Percentiles rank a stretch among this genome's conserved stretches.
Conservation (phyloP, 2,113 vertebrate genomes). For the Thunnus thynnus region DNA sequence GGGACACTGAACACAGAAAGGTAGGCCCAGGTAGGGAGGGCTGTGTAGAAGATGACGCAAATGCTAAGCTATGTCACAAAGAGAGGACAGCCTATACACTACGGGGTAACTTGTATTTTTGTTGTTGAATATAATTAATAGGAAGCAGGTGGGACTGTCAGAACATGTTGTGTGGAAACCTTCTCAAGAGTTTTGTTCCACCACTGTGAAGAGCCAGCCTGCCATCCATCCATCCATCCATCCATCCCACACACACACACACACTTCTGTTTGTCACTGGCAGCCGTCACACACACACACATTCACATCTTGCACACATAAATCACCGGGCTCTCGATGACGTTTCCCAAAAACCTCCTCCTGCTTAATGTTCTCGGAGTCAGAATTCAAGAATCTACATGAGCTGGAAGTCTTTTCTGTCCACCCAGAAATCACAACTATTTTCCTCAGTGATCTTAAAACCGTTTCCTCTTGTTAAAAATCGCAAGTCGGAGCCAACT, state of each 20-base stretch:
- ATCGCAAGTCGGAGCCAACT: not conserved
- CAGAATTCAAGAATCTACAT: not conserved
- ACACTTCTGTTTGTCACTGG: constrained; percentile 2
- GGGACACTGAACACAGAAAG: constrained; percentile 64
- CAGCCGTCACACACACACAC: not conserved
- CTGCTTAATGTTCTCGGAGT: constrained; percentile 11
- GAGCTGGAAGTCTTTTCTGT: not conserved
- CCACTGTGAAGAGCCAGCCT: constrained; percentile 42
- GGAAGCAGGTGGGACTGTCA: constrained; percentile 75
- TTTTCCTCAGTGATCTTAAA: constrained; percentile 10
- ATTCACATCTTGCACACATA: no score
- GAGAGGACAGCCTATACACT: constrained; percentile 58
- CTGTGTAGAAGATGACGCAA: constrained; percentile 54
- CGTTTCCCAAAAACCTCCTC: no score
- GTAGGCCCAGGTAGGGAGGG: constrained; percentile 60
- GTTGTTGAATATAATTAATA: constrained; percentile 78
- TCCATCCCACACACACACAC: not conserved
- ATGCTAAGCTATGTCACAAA: constrained; percentile 70
- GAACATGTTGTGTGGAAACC: constrained; percentile 76
- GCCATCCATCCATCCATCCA: constrained; percentile 37
- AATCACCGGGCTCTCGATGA: no score
- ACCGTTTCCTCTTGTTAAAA: constrained; percentile 15
- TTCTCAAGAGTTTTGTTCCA: constrained; percentile 45
- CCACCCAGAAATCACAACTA: not conserved
- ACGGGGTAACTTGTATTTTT: constrained; percentile 65